Conservation (phyloP, 2,888 invertebrate species). For the Diaphora mendica region DNA sequence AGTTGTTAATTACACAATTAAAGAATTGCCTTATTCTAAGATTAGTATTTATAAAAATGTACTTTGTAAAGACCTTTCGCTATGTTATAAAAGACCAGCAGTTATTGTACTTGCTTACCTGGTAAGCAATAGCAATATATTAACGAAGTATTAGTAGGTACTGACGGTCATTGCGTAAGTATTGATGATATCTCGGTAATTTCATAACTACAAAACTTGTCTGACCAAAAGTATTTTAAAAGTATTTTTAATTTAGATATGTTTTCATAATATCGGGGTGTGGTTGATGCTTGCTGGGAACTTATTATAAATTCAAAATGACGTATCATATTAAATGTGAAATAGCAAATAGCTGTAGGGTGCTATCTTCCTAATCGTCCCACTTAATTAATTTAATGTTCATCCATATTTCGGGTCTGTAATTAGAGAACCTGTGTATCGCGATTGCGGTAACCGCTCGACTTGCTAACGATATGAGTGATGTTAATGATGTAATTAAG, state of each 20-base stretch:
- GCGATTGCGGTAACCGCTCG: neutral
- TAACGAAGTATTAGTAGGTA: neutral
- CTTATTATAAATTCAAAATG: slow-evolving; percentile 6
- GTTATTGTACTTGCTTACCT: neutral
- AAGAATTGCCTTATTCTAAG: too few species aligned
- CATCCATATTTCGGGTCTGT: slow-evolving; percentile 1
- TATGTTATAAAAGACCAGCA: neutral
- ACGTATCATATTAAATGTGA: neutral
- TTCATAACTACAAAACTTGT: slow-evolving; percentile 11
- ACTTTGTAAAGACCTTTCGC: neutral
- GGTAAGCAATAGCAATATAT: neutral
- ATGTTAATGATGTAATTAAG: neutral
- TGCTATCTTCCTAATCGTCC: slow-evolving; percentile 10
- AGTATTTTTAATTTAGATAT: slow-evolving; percentile 13
- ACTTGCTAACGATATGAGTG: slow-evolving; percentile 1
- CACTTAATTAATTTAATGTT: slow-evolving; percentile 15
- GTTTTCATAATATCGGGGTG: slow-evolving; percentile 12
- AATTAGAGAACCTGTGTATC: slow-evolving; percentile 10
- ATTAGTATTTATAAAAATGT: too few species aligned
- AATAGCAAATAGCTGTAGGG: slow-evolving; percentile 6
- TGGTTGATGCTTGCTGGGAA: neutral
- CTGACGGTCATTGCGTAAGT: neutral
- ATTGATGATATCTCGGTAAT: slow-evolving; percentile 5
- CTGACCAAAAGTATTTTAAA: slow-evolving; percentile 13
- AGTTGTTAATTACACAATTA: too few species aligned